Evolutionary conservation across 2,888 invertebrate species (phyloP).

Genomic region (Eupeodes latifasciatus): DNA sequence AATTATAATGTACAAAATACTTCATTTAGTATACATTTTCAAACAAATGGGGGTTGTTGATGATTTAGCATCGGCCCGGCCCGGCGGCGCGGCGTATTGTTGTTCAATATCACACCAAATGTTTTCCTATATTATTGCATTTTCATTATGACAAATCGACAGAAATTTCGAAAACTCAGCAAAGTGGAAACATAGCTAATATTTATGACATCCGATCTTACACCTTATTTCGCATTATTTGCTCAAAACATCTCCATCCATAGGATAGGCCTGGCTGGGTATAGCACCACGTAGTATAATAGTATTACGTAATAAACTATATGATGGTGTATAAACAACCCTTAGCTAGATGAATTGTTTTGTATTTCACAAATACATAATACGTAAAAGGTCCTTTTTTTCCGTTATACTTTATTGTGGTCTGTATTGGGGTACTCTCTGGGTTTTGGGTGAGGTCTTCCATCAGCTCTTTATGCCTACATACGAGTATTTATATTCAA

Average conservation of each 20-base stretch:
- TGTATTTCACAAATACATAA: slow-evolving; percentile 5
- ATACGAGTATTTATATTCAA: background rate
- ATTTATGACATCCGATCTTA: slow-evolving; percentile 76
- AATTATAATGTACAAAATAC: background rate
- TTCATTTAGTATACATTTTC: background rate
- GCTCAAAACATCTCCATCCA: background rate
- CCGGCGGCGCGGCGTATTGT: too few species aligned
- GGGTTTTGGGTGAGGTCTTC: background rate
- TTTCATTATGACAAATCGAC: slow-evolving; percentile 77
- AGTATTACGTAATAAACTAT: slow-evolving; percentile 61
- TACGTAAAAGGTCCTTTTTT: slow-evolving; percentile 24
- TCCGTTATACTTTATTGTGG: slow-evolving; percentile 10
- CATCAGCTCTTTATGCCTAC: background rate
- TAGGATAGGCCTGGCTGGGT: slow-evolving; percentile 3
- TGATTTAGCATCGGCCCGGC: background rate
- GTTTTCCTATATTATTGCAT: slow-evolving; percentile 67
- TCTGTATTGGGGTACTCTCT: background rate
- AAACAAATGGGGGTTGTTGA: background rate
- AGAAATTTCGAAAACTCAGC: slow-evolving; percentile 64
- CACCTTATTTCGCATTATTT: slow-evolving; percentile 76
- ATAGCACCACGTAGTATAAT: slow-evolving; percentile 20
- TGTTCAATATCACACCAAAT: slow-evolving; percentile 7
- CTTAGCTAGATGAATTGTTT: slow-evolving; percentile 61
- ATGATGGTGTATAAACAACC: slow-evolving; percentile 48
- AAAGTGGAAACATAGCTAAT: slow-evolving; percentile 76